Evolutionary conservation across 2,797 vertebrate species (phyloP).

Genomic region (Adrianichthys oophorus): DNA sequence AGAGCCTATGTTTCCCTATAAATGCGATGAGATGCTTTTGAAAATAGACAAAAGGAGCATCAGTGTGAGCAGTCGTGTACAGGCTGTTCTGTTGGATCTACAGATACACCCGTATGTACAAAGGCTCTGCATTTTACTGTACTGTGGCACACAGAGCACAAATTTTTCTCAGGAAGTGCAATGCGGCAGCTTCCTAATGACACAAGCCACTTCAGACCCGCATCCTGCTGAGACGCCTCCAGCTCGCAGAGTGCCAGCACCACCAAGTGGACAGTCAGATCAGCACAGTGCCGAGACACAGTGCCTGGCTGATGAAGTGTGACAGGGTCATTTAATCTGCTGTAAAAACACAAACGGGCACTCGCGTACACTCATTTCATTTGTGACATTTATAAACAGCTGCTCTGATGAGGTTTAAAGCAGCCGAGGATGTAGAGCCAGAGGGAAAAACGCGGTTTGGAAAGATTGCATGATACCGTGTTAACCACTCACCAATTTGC

Average conservation of each 20-base stretch:
- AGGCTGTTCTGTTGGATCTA: not conserved
- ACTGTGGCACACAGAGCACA: not conserved
- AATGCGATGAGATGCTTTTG: not conserved
- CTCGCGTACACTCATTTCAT: constrained; percentile 24
- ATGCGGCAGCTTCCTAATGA: constrained; percentile 45
- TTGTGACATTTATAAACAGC: constrained; percentile 28
- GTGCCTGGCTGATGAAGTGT: constrained; percentile 45
- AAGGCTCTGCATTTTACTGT: not conserved
- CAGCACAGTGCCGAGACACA: constrained; percentile 29
- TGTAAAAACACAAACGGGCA: constrained; percentile 34
- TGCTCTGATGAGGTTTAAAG: constrained; percentile 22
- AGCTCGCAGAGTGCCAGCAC: constrained; percentile 47
- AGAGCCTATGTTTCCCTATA: not conserved
- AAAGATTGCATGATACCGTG: no score
- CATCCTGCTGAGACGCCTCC: not conserved
- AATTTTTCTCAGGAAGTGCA: constrained; percentile 31
- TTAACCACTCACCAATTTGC: no score
- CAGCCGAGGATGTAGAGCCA: not conserved
- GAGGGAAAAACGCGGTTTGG: no score
- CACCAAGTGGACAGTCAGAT: constrained; percentile 54
- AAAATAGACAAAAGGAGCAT: not conserved
- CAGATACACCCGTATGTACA: not conserved
- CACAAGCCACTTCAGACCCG: constrained; percentile 15
- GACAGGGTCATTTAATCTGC: constrained; percentile 54
- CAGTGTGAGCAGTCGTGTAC: not conserved